Conservation (phyloP, 2,113 vertebrate genomes). For the Anthoscopus minutus region DNA sequence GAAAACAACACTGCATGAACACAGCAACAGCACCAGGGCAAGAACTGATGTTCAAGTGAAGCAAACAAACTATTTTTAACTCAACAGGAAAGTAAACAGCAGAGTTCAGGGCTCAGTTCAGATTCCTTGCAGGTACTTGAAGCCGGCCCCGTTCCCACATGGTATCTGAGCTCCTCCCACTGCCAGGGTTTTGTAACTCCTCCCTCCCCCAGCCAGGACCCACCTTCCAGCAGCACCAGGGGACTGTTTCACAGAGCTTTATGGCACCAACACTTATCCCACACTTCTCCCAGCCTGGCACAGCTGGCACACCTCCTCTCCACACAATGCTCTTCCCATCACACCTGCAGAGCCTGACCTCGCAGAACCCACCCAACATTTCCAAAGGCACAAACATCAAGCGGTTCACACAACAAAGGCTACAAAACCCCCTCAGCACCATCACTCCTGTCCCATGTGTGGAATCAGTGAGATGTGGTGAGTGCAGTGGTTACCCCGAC, state of each 20-base stretch:
- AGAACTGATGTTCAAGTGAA: background rate
- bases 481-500: constrained; percentile 50
- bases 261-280: background rate
- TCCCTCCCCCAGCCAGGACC: background rate
- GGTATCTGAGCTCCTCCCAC: background rate
- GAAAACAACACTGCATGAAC: background rate
- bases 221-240: background rate
- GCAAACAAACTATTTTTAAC: background rate
- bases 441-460: no score
- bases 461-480: accelerated
- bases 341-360: background rate
- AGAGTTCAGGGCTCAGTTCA: background rate
- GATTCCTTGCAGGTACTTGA: background rate
- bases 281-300: background rate
- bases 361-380: background rate
- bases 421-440: background rate
- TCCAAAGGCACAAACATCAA: background rate
- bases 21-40: background rate
- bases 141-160: background rate
- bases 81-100: background rate
- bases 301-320: background rate
- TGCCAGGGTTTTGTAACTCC: background rate
- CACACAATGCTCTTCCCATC: background rate
- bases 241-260: background rate
- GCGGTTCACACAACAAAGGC: background rate